Conservation (phyloP, 2,888 invertebrate genomes). For the Celastrina argiolus region DNA sequence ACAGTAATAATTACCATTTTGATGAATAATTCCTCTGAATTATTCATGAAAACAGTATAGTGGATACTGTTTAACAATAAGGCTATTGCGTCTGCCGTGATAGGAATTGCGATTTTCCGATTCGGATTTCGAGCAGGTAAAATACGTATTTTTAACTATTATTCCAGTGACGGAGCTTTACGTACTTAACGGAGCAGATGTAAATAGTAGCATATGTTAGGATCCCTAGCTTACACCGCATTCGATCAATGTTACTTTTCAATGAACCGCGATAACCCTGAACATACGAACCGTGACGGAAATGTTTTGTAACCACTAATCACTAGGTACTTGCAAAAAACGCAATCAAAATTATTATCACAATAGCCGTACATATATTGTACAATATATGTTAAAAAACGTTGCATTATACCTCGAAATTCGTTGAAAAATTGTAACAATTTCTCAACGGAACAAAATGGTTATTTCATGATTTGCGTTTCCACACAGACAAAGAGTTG, state of each 20-base stretch:
- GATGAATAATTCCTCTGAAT: no score
- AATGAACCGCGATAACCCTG: neutral
- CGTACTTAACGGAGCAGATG: no score
- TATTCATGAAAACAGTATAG: no score
- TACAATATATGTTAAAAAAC: neutral
- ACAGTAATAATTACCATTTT: no score
- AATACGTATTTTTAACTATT: neutral
- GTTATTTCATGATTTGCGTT: slow-evolving; percentile 48
- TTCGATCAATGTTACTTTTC: neutral
- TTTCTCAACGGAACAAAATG: slow-evolving; percentile 50
- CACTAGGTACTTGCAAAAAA: slow-evolving; percentile 3
- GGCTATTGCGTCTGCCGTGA: neutral
- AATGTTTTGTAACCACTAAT: slow-evolving; percentile 3
- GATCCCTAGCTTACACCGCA: neutral
- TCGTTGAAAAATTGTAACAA: slow-evolving; percentile 2
- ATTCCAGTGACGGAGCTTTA: neutral
- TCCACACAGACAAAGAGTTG: slow-evolving; percentile 55
- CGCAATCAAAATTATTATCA: neutral
- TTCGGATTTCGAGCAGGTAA: neutral
- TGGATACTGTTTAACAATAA: neutral
- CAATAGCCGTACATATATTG: neutral
- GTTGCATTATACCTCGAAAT: neutral
- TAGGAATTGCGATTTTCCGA: no score
- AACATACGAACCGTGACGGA: neutral
- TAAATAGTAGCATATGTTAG: neutral